phyloP scores from a whole-genome alignment of 2,888 invertebrate genomes.

The Chromoteleia sp. region DNA sequence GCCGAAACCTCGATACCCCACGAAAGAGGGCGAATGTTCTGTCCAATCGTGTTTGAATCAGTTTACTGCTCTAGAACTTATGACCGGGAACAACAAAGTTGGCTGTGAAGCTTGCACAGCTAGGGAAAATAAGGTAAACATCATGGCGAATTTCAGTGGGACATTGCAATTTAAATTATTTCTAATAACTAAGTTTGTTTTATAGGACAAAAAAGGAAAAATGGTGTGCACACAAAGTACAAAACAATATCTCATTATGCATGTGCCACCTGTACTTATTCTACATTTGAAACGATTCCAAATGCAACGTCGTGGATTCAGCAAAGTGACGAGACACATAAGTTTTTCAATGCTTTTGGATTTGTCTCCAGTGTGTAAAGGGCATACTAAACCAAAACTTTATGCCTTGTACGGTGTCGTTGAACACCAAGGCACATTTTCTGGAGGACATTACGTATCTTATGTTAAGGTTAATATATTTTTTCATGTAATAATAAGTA shows the following conservation, averaged over 20 bases:
- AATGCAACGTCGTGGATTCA: conserved; percentile 87
- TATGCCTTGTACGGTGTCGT: conserved; percentile 98
- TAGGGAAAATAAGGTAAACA: conserved; percentile 86
- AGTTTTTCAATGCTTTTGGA: conserved; percentile 94
- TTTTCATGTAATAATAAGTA: no score
- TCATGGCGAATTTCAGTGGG: no score
- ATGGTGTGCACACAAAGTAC: conserved; percentile 93
- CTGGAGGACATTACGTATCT: conserved; percentile 96
- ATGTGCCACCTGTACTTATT: conserved; percentile 97
- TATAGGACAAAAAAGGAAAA: conserved; percentile 87
- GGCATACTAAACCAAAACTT: conserved; percentile 86
- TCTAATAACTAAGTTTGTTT: conserved; percentile 23
- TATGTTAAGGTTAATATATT: conserved; percentile 91
- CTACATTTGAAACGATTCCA: conserved; percentile 98
- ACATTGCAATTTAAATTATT: not conserved
- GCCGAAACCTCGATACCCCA: conserved; percentile 88
- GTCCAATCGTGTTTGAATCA: conserved; percentile 96
- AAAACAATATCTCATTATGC: conserved; percentile 93
- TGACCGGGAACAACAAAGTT: conserved; percentile 97
- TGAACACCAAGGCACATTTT: conserved; percentile 96
- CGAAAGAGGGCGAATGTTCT: conserved; percentile 92
- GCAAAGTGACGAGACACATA: conserved; percentile 94
- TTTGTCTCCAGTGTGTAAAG: conserved; percentile 95
- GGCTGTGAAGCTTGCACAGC: conserved; percentile 96
- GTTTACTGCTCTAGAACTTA: conserved; percentile 95